Evolutionary conservation across 2,888 invertebrate genomes (phyloP).

Genomic region (Trichogramma dendrolimi): DNA sequence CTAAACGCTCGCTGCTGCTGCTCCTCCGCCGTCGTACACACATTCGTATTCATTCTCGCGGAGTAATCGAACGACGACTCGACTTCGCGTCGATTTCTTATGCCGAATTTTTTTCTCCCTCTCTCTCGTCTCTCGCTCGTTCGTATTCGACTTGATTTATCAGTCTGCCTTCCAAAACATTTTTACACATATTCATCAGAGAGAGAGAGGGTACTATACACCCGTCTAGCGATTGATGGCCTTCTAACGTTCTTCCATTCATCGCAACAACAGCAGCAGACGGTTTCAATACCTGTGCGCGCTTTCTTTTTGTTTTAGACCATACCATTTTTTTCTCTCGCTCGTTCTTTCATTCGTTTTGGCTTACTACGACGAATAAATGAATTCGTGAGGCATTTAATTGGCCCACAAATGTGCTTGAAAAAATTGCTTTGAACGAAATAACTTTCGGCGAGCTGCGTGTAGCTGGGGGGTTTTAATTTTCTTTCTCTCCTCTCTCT

Average conservation of each 20-base stretch:
- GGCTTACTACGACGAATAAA: constrained; percentile 4
- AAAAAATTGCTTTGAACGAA: constrained; percentile 12
- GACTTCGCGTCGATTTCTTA: too few relatives aligned
- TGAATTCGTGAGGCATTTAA: constrained; percentile 12
- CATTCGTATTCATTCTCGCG: neutral
- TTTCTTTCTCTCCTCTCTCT: too few relatives aligned
- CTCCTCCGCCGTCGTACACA: neutral
- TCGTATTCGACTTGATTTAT: constrained; percentile 19
- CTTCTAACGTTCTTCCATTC: constrained; percentile 27
- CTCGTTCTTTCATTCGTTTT: too few relatives aligned
- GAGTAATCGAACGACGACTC: too few relatives aligned
- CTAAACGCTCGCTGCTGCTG: neutral
- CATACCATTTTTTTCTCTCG: too few relatives aligned
- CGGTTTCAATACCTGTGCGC: neutral
- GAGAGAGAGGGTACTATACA: neutral
- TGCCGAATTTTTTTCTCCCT: neutral
- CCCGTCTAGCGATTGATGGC: constrained; percentile 19
- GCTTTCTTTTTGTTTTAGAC: too few relatives aligned
- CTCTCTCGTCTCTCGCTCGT: neutral
- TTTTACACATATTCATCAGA: neutral
- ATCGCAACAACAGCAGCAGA: constrained; percentile 13
- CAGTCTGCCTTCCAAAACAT: neutral
- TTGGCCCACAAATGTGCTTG: constrained; percentile 12
- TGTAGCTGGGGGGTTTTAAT: too few relatives aligned
- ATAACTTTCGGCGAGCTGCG: constrained; percentile 2